Base-by-base conservation (phyloP, 2,113 vertebrate species). In the Indicator maculatus region DNA sequence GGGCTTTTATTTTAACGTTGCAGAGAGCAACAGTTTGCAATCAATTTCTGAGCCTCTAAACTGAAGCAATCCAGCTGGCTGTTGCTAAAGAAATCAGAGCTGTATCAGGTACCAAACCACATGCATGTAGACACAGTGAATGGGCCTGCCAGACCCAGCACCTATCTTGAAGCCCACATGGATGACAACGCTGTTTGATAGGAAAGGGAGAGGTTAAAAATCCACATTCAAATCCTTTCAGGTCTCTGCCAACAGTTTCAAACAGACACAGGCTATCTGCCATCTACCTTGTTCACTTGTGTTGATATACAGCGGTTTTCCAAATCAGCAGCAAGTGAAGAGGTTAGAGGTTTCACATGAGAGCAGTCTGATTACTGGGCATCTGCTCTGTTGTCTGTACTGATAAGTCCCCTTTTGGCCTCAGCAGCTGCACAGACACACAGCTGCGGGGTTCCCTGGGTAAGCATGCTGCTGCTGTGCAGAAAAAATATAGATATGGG, bases 131-230 rank as follows among this genome's bases (percentile, higher is more conserved):
- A 28, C 16, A 47, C 3, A 53, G 44, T 8, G 19, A 83, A 60
- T 14, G 53, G 65, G 44, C n/a, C 58, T 24, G n/a, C 45, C 69
- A 76, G 47, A 33, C 38, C 69, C 69, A 61, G 60, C 26, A 21
- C 6, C 1, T 80, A 50, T 78, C 53, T 63, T 60, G 47, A 86
- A 88, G 38, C 11, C 60, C 85, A 88, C 75, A 9, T 1, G 47
- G 56, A 24, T 77, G 52, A 60, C 69, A 79, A 17, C 1, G 38
- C 17, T 38, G 39, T 66, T 70, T 36, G 72, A 44, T 27, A 89
- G 79, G 91, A 95, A 94, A 93, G 60, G 70, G 70, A 83, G 78
- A 90, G 38, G 74, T 90, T 92, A 84, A 92, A 94, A 87, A 83
- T 74, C 45, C 72, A 89, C 64, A 55, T 67, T 65, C 44, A 71